Base-by-base conservation (phyloP, 2,888 invertebrate species). In the Tribolium freemani region DNA sequence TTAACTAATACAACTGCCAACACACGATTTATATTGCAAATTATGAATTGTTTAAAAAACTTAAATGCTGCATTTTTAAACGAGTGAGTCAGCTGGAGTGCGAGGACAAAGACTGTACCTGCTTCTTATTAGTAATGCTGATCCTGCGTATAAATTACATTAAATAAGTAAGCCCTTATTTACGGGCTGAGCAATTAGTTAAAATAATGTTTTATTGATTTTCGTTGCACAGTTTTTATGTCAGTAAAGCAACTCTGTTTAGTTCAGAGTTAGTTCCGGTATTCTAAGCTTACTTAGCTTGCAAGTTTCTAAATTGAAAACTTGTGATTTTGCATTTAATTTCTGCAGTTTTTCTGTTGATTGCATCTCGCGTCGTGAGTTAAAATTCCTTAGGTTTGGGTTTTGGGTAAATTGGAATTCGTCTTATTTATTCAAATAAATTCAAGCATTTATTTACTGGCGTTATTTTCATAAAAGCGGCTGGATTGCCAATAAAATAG, bases 401-500 rank as follows among this genome's bases (percentile, higher is more conserved):
- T 16, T 16, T 16, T 16, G 16, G 16, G 38, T 38, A 38, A 38
- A 38, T 38, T 38, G 38, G 8, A 38, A 38, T 38, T 38, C n/a
- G 38, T 9, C 1, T n/a, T 38, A 38, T 38, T 48, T 48, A 48
- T 16, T 48, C 16, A 48, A 11, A 11, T 16, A 16, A 58, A 13
- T 38, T 56, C 56, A 5, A 13, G 31, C 56, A 11, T 45, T 45
- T 58, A n/a, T 44, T 20, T 16, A 44, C 38, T 9, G 6, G 31
- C 38, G 38, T 45, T 61, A 61, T 63, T 63, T 50, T 63, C 50
- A 63, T 63, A 63, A 67, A 56, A 46, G 26, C 30, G 11, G 26
- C 44, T 20, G 50, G 54, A 57, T 44, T n/a, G 68, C 16, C 68
- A 50, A 68, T 58, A 68, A 68, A 68, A 68, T 58, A 57, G 16